A percentile compares a stretch with the other conserved stretches of the same genome.
Conservation (phyloP, 2,797 vertebrate genomes). For the Lagorchestes hirsutus region DNA sequence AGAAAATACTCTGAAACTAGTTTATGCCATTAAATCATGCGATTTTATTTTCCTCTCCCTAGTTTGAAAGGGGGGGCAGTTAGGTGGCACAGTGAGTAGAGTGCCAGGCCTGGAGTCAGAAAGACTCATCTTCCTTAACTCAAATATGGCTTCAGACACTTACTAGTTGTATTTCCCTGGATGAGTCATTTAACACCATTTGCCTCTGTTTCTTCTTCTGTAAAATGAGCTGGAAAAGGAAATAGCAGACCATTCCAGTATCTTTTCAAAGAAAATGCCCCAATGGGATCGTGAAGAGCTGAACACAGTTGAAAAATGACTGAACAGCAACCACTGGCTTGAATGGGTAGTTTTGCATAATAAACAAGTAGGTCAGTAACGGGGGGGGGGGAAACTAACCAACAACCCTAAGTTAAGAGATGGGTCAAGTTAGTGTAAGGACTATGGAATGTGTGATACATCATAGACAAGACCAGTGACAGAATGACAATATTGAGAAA, state of each 20-base stretch:
- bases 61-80: background rate
- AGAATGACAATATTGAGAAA: background rate
- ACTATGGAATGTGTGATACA: background rate
- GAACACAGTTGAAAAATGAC: background rate
- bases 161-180: too few relatives aligned
- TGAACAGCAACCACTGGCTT: background rate
- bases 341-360: background rate
- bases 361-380: conserved; percentile 4
- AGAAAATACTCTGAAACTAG: background rate
- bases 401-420: background rate
- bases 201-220: background rate
- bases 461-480: background rate
- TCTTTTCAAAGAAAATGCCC: background rate
- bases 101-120: background rate
- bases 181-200: background rate
- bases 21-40: background rate
- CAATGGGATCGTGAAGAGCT: background rate
- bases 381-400: background rate
- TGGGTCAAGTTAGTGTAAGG: background rate
- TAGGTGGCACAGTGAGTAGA: background rate
- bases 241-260: background rate
- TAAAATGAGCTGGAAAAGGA: background rate
- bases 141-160: too few relatives aligned
- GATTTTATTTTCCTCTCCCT: background rate
- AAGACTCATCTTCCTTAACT: background rate